Conservation (phyloP, 2,888 invertebrate species). For the Apamea epomidion region DNA sequence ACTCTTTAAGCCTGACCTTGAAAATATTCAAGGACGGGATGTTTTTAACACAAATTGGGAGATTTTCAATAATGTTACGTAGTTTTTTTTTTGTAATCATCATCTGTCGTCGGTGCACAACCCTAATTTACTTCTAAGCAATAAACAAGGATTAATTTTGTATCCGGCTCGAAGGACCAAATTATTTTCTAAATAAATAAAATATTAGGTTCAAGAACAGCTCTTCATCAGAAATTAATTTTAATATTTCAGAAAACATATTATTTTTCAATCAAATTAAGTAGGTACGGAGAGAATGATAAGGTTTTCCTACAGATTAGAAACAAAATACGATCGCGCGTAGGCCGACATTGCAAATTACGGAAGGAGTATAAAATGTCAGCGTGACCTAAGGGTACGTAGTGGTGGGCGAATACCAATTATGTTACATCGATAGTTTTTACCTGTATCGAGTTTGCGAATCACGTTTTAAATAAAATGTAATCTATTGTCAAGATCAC, state of each 20-base stretch:
- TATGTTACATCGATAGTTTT: slow-evolving; percentile 5
- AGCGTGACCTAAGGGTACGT: slow-evolving; percentile 48
- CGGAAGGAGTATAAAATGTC: slow-evolving; percentile 43
- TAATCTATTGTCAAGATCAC: background rate
- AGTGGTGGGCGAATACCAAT: slow-evolving; percentile 21
- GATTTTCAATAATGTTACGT: background rate
- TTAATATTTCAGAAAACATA: background rate
- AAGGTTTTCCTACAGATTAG: background rate
- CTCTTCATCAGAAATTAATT: slow-evolving; percentile 8
- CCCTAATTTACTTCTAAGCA: background rate
- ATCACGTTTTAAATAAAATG: background rate
- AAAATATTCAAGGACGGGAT: too few species aligned
- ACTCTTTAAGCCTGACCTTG: too few species aligned
- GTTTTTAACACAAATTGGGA: too few species aligned
- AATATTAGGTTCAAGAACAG: background rate
- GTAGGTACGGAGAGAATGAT: background rate
- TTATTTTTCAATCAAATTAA: background rate
- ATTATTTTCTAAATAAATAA: background rate
- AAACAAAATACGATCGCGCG: slow-evolving; percentile 36
- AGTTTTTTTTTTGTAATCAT: background rate
- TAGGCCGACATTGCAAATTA: slow-evolving; percentile 42
- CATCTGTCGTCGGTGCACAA: background rate
- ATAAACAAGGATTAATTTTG: background rate
- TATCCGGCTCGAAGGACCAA: background rate
- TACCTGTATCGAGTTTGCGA: background rate